phyloP scores from a whole-genome alignment of 2,888 invertebrate species.

The Lasioglossum marginatum region DNA sequence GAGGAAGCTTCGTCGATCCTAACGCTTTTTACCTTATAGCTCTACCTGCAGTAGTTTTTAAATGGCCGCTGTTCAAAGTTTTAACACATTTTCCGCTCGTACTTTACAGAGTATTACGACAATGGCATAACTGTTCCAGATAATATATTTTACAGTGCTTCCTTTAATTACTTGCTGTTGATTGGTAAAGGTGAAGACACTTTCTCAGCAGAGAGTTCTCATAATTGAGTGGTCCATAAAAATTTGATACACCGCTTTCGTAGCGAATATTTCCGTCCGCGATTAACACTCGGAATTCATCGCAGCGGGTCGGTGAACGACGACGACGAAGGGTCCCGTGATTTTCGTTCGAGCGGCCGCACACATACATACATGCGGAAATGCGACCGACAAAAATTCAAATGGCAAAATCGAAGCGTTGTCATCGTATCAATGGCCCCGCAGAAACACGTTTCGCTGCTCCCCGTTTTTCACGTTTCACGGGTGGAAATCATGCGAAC shows the following conservation, averaged over 20 bases:
- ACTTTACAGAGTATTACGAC: not conserved
- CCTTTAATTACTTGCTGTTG: not conserved
- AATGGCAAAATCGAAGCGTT: conserved; percentile 62
- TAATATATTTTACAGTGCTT: not conserved
- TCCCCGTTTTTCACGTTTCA: conserved; percentile 31
- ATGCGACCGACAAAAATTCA: conserved; percentile 59
- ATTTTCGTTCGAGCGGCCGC: conserved; percentile 43
- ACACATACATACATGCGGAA: conserved; percentile 39
- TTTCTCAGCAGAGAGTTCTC: not conserved
- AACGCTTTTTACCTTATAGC: no score
- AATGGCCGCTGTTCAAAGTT: not conserved
- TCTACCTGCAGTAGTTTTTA: not conserved
- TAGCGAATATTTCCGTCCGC: not conserved
- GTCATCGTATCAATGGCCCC: conserved; percentile 48
- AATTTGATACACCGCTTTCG: not conserved
- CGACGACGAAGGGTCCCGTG: conserved; percentile 4
- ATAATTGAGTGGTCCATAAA: not conserved
- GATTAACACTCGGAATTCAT: conserved; percentile 17
- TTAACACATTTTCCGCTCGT: not conserved
- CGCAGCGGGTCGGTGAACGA: not conserved
- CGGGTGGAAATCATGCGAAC: conserved; percentile 41
- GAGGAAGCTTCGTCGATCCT: not conserved
- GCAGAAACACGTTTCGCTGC: conserved; percentile 38
- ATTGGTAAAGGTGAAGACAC: not conserved
- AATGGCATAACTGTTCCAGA: not conserved